Percentiles rank a stretch among this genome's conserved stretches.
Evolutionary conservation across 2,113 vertebrate species (phyloP).

Genomic region (Xenopus laevis): DNA sequence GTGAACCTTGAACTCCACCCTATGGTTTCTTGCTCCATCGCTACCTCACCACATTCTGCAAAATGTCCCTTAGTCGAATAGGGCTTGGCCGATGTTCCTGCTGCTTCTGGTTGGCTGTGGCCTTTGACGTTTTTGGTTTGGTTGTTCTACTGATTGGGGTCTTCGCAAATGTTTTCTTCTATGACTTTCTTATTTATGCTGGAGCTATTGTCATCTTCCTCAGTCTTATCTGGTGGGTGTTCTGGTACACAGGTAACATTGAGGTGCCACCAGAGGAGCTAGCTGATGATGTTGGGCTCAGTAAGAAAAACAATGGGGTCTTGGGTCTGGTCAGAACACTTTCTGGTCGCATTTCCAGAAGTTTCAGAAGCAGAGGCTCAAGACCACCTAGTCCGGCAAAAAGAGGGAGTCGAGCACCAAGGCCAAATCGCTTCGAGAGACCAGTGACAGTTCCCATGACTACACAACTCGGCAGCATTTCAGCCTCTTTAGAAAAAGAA

Average conservation of each 20-base stretch:
- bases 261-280: conserved; percentile 73
- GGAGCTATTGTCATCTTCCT: conserved; percentile 83
- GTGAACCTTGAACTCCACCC: conserved; percentile 27
- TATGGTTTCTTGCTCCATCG: not conserved
- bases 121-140: conserved; percentile 75
- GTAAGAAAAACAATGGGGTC: conserved; percentile 15
- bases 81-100: conserved; percentile 75
- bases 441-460: conserved; percentile 33
- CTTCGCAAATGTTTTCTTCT: conserved; percentile 68
- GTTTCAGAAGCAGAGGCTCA: conserved; percentile 8
- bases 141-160: conserved; percentile 73
- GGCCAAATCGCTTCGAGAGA: conserved; percentile 3
- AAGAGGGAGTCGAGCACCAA: not conserved
- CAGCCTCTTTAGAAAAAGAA: conserved; percentile 15
- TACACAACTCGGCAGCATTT: conserved; percentile 12
- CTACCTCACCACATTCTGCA: not conserved
- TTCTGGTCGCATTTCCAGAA: conserved; percentile 29
- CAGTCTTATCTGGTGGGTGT: conserved; percentile 91
- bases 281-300: conserved; percentile 54
- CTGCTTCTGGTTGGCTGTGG: conserved; percentile 83
- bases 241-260: conserved; percentile 90
- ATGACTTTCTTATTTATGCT: conserved; percentile 80
- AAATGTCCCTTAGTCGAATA: conserved; percentile 25
- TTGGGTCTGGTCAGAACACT: conserved; percentile 33
- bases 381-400: not conserved